phyloP scores from a whole-genome alignment of 2,888 invertebrate genomes.

The Argyresthia goedartella region DNA sequence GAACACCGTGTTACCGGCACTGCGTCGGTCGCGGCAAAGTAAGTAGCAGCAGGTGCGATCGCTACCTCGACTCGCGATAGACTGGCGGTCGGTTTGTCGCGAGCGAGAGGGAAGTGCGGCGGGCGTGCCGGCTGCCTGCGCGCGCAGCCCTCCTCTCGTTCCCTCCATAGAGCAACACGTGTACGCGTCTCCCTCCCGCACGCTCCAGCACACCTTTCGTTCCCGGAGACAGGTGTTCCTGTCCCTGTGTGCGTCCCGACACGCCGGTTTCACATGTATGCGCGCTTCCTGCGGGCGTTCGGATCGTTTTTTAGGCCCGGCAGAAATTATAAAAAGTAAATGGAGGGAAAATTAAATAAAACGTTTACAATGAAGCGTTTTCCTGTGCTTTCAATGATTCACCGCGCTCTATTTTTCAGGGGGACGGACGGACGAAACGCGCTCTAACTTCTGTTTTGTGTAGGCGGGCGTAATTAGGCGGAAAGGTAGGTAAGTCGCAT shows the following conservation, averaged over 20 bases:
- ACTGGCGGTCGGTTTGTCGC: constrained; percentile 47
- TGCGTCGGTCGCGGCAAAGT: constrained; percentile 63
- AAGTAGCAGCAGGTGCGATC: constrained; percentile 55
- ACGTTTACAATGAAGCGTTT: constrained; percentile 70
- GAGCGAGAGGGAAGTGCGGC: constrained; percentile 60
- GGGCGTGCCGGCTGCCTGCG: constrained; percentile 58
- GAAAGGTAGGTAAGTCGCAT: constrained; percentile 42
- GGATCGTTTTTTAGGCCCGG: constrained; percentile 68
- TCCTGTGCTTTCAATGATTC: constrained; percentile 68
- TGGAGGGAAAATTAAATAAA: constrained; percentile 71
- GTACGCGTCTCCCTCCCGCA: constrained; percentile 38
- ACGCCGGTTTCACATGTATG: constrained; percentile 39
- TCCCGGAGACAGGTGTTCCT: constrained; percentile 67
- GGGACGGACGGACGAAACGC: constrained; percentile 27
- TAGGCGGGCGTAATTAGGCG: constrained; percentile 67
- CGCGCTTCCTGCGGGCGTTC: constrained; percentile 57
- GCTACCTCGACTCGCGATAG: constrained; percentile 65
- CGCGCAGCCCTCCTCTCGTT: constrained; percentile 54
- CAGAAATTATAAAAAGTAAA: constrained; percentile 70
- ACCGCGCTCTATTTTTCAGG: constrained; percentile 61
- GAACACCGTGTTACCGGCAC: constrained; percentile 66
- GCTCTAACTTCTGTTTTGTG: constrained; percentile 46
- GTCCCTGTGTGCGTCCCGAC: constrained; percentile 58
- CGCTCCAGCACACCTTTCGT: constrained; percentile 65
- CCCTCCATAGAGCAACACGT: constrained; percentile 29